Conservation (phyloP, 2,797 vertebrate genomes). For the Dendrocincla tyrannina region DNA sequence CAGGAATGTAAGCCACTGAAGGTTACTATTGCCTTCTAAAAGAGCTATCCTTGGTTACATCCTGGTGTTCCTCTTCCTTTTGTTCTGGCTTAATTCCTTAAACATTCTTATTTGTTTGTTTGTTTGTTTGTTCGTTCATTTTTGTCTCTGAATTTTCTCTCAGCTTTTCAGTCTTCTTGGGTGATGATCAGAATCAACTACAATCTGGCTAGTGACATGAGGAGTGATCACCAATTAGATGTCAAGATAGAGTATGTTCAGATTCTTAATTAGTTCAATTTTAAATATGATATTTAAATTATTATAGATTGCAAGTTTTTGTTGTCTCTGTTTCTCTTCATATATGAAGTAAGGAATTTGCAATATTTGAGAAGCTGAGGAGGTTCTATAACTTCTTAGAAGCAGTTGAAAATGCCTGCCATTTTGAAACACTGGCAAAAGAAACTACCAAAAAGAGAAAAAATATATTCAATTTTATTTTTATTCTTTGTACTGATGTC, state of each 20-base stretch:
- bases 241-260: neutral
- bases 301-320: neutral
- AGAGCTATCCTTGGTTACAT: neutral
- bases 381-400: neutral
- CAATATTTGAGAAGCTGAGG: neutral
- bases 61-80: neutral
- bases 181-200: neutral
- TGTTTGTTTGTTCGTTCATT: too few species aligned
- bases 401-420: neutral
- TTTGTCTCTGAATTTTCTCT: neutral
- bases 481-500: neutral
- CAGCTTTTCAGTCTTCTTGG: neutral
- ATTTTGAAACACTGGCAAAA: neutral
- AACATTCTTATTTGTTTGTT: neutral
- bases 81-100: neutral
- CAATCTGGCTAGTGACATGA: neutral
- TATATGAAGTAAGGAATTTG: neutral
- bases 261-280: neutral
- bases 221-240: neutral
- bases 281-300: neutral
- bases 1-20: neutral
- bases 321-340: neutral
- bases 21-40: neutral
- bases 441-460: neutral
- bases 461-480: neutral